These are phyloP conservation scores for Machimus rusticus DNA, from an alignment of 2,888 invertebrate species.

Conservation along the genomic window DNA sequence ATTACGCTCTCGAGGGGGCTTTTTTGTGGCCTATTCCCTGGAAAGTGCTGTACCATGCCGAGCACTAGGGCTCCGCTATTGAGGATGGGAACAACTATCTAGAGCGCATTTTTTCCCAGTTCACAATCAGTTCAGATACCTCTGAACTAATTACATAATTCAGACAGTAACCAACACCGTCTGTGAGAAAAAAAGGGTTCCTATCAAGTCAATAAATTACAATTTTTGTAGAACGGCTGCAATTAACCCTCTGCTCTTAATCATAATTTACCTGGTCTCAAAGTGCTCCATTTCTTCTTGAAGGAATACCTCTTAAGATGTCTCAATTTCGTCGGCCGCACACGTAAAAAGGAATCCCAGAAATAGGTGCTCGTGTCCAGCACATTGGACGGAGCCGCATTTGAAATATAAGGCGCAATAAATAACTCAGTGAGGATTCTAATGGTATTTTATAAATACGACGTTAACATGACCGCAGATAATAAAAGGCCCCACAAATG, in stretches of 20 bases:
- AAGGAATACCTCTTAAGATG: neutral
- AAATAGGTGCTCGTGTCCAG: neutral
- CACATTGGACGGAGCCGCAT: neutral
- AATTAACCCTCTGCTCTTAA: neutral
- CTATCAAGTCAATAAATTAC: neutral
- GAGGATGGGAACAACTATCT: constrained; percentile 3
- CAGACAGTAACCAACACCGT: neutral
- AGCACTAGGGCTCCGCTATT: neutral
- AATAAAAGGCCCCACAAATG: constrained; percentile 20
- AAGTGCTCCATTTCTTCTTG: neutral
- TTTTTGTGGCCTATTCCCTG: neutral
- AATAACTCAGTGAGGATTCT: constrained; percentile 21
- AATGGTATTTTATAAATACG: constrained; percentile 15
- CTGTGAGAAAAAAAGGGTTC: neutral
- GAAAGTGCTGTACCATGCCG: neutral
- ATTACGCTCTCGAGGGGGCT: neutral
- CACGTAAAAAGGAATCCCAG: neutral
- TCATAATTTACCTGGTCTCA: neutral
- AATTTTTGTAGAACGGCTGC: neutral
- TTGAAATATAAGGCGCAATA: constrained; percentile 23
- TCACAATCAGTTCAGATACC: neutral
- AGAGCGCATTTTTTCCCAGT: neutral
- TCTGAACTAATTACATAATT: neutral
- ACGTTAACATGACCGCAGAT: constrained; percentile 15
- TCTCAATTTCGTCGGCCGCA: neutral